phyloP scores from a whole-genome alignment of 2,797 vertebrate species.

The Lateolabrax maculatus region DNA sequence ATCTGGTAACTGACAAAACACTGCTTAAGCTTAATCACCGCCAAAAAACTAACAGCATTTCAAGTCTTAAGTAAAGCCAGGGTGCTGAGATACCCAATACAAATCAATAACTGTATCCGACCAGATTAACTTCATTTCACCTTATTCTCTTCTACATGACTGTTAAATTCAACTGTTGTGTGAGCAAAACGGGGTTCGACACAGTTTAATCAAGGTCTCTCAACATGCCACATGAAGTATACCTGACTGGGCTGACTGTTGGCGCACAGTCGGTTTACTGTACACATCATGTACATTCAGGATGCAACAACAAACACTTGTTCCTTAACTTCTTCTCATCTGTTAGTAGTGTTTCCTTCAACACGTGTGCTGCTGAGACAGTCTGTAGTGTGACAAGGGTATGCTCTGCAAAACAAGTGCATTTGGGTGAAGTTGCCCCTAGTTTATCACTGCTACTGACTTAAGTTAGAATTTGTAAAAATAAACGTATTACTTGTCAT shows the following conservation, averaged over 20 bases:
- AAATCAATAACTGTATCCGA: neutral
- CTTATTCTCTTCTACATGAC: neutral
- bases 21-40: slow-evolving; percentile 16
- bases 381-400: slow-evolving; percentile 13
- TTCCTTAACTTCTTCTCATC: slow-evolving; percentile 5
- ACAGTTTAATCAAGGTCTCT: slow-evolving; percentile 50
- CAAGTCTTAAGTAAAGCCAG: slow-evolving; percentile 5
- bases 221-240: slow-evolving; percentile 29
- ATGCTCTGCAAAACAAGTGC: slow-evolving; percentile 45
- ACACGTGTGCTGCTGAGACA: slow-evolving; percentile 39
- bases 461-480: slow-evolving; percentile 52
- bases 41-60: slow-evolving; percentile 1
- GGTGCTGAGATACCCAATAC: neutral
- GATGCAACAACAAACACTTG: slow-evolving; percentile 15
- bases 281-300: slow-evolving; percentile 44
- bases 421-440: slow-evolving; percentile 29
- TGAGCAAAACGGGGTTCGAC: neutral
- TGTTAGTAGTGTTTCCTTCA: slow-evolving; percentile 34
- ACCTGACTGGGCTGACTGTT: slow-evolving; percentile 17
- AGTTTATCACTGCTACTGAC: slow-evolving; percentile 30
- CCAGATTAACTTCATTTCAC: neutral
- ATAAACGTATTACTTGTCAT: slow-evolving; percentile 41
- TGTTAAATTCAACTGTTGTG: neutral
- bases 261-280: slow-evolving; percentile 20
- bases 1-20: slow-evolving; percentile 17